These are phyloP conservation scores for Galeopterus variegatus DNA, from an alignment of 2,113 vertebrate species.

Conservation along the genomic window DNA sequence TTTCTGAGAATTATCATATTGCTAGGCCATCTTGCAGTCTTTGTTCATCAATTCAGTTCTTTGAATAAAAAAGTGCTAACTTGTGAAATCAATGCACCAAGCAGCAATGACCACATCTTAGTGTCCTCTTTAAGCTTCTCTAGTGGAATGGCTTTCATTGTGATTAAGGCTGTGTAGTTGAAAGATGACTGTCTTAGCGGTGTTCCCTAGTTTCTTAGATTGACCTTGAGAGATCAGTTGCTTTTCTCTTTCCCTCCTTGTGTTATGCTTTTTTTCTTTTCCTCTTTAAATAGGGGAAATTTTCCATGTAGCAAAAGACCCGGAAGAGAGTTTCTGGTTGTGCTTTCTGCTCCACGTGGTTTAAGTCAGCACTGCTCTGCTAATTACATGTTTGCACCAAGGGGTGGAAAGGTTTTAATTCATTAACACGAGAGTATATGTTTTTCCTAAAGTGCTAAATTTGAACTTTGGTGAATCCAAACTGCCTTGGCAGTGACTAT, in stretches of 20 bases:
- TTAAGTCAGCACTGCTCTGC: conserved; percentile 62
- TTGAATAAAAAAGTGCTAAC: background rate
- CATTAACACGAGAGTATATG: conserved; percentile 70
- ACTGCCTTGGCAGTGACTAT: conserved; percentile 34
- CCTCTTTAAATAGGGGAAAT: background rate
- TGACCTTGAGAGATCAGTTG: conserved; percentile 24
- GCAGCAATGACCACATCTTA: background rate
- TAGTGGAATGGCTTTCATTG: background rate
- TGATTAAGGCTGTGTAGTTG: background rate
- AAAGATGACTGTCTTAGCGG: background rate
- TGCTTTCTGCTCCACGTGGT: conserved; percentile 46
- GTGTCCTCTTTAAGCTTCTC: background rate
- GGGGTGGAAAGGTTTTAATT: conserved; percentile 82
- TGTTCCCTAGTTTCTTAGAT: background rate
- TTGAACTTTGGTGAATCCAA: conserved; percentile 58
- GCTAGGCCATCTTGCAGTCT: background rate
- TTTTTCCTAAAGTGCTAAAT: conserved; percentile 64
- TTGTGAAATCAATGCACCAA: background rate
- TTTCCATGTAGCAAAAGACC: conserved; percentile 3
- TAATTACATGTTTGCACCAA: conserved; percentile 82
- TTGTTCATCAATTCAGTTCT: background rate
- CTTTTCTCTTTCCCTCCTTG: background rate
- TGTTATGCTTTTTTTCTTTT: background rate
- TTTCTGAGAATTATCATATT: background rate
- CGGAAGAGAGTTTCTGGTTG: background rate